Evolutionary conservation across 2,113 vertebrate genomes (phyloP).

Genomic region (Alouatta palliata): DNA sequence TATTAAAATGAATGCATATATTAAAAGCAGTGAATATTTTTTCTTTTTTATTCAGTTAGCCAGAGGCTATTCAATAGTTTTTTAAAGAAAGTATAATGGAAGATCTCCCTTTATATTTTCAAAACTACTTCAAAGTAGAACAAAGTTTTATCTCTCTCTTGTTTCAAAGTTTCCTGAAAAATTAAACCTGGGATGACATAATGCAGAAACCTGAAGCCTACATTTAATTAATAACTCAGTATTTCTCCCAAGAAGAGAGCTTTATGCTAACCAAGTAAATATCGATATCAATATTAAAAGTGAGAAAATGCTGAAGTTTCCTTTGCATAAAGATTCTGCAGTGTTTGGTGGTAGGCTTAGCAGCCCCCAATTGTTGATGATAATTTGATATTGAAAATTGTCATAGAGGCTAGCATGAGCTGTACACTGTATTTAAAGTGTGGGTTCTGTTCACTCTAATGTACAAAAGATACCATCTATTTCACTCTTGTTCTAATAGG

Average conservation of each 20-base stretch:
- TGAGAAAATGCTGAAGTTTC: neutral
- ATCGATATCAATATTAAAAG: neutral
- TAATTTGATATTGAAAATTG: conserved; percentile 21
- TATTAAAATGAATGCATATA: conserved; percentile 7
- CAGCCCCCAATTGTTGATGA: neutral
- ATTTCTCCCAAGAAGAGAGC: neutral
- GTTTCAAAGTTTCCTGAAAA: conserved; percentile 29
- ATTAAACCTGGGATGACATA: neutral
- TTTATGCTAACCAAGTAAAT: conserved; percentile 46
- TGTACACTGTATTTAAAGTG: neutral
- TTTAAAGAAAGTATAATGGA: neutral
- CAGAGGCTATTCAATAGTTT: neutral
- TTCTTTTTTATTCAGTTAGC: conserved; percentile 17
- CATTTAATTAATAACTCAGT: conserved; percentile 16
- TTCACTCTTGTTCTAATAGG: neutral
- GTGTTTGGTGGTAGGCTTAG: neutral
- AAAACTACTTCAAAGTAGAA: conserved; percentile 15
- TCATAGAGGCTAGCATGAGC: neutral
- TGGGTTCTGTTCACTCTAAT: neutral
- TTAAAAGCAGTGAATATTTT: neutral
- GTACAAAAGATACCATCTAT: neutral
- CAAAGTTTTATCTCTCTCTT: neutral
- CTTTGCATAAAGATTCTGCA: neutral
- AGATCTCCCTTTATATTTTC: neutral
- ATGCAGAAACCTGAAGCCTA: neutral